These are phyloP conservation scores for Stenolophus ochropezus DNA, from an alignment of 2,888 invertebrate species.

Conservation along the genomic window DNA sequence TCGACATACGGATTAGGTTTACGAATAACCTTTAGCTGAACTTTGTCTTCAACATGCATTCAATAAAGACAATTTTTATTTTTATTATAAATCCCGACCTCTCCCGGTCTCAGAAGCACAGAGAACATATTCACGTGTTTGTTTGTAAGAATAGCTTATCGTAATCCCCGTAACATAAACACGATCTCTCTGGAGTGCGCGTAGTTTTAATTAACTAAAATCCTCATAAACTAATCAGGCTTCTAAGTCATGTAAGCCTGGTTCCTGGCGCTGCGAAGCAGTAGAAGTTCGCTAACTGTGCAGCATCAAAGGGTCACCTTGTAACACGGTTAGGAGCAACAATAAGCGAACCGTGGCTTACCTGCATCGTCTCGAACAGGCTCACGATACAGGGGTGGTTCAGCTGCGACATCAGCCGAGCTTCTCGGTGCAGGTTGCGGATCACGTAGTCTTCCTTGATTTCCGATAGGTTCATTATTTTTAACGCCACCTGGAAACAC, in stretches of 20 bases:
- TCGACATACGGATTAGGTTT: no score
- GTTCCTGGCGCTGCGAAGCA: not conserved
- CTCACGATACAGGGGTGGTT: slow-evolving; percentile 84
- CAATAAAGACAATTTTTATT: no score
- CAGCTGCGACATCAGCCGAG: slow-evolving; percentile 81
- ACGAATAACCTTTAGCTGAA: no score
- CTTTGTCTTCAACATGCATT: no score
- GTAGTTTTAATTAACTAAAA: not conserved
- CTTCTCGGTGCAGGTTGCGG: slow-evolving; percentile 83
- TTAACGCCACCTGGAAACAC: slow-evolving; percentile 82
- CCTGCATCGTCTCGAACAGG: slow-evolving; percentile 83
- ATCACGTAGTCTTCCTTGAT: slow-evolving; percentile 85
- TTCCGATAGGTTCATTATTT: slow-evolving; percentile 82
- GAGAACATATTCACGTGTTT: no score
- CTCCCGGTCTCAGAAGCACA: no score
- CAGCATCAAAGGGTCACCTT: slow-evolving; percentile 50
- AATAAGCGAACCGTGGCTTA: slow-evolving; percentile 66
- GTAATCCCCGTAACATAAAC: not conserved
- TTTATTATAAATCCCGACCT: no score
- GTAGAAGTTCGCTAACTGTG: slow-evolving; percentile 16
- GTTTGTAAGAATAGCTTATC: not conserved
- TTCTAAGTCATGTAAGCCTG: slow-evolving; percentile 6
- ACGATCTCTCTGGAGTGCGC: not conserved
- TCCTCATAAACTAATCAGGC: not conserved
- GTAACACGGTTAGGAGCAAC: slow-evolving; percentile 34